Base-by-base conservation (phyloP, 2,113 vertebrate species). In the Alethe diademata region DNA sequence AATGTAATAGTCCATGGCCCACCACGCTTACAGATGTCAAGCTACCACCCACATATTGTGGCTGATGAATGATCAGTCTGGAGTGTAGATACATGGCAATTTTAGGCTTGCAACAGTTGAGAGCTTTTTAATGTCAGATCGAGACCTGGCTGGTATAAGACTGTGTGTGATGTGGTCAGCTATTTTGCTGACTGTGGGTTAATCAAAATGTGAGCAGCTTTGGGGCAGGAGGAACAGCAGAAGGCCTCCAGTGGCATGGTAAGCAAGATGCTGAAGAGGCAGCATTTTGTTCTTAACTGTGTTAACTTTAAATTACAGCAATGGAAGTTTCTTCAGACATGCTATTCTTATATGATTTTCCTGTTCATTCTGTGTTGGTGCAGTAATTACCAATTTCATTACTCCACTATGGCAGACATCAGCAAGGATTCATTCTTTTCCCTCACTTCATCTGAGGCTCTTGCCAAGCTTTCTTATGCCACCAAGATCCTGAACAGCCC, bases 61-160 rank as follows among this genome's bases (percentile, higher is more conserved):
- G 4, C 14, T 64, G 26, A 56, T 51, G 50, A 43, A 66, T 25
- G 15, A 69, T 56, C 23, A 47, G 26, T 28, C 14, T 12, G 3
- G 6, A 47, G 8, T 33, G 25, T 36, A 57, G 28, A 14, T 58
- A 17, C 4, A 4, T 57, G 33, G 14, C 47, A 48, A 22, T 88
- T 45, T 81, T 25, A 81, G 13, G 19, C 11, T 40, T 20, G 1
- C 29, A 73, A 81, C 0, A 2, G 6, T 5, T 2, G 1, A 48
- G 28, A 71, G 14, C 12, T 76, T 75, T 86, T 61, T 48, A 35
- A 19, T 19, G 5, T 61, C 51, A 36, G 6, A 45, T 66, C 2
- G 6, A 57, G 35, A 42, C 42, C 12, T 33, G 47, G 11, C n/a
- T 78, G 11, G 14, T 47, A 2, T 80, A 80, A 79, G 36, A 35